A percentile compares a stretch with the other conserved stretches of the same genome.
phyloP scores from a whole-genome alignment of 2,797 vertebrate species.

The Pipistrellus nathusii region DNA sequence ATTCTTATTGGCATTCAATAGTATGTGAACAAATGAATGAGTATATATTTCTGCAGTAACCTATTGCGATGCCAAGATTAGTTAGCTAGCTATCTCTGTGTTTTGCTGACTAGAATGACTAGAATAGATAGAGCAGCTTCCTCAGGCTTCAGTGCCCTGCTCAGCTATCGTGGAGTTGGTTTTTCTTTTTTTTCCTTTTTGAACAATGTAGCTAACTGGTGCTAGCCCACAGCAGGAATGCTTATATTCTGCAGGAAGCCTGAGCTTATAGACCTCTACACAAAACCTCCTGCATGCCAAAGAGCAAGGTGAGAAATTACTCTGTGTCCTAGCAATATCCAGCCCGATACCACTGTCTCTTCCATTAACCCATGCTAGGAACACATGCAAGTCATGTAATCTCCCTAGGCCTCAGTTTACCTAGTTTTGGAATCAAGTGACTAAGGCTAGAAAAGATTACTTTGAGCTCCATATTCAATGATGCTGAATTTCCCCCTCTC shows the following conservation, averaged over 20 bases:
- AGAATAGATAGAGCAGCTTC: background rate
- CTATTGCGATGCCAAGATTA: background rate
- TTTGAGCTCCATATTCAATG: background rate
- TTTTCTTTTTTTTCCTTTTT: background rate
- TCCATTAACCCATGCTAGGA: background rate
- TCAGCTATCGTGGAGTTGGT: accelerated
- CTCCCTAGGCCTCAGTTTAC: background rate
- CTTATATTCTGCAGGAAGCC: background rate
- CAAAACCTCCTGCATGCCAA: background rate
- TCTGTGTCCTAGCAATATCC: background rate
- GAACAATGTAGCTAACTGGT: background rate
- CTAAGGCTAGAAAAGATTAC: background rate
- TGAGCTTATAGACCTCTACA: background rate
- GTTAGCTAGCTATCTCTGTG: too few species aligned
- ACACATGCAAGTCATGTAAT: background rate
- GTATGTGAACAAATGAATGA: background rate
- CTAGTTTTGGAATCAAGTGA: background rate
- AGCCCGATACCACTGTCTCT: accelerated
- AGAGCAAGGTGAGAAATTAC: background rate
- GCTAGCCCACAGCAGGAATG: background rate
- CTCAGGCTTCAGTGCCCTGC: too few species aligned
- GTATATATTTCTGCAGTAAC: background rate
- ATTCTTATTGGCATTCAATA: background rate
- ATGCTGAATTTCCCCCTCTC: background rate
- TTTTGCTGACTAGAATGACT: background rate